A percentile compares a stretch with the other conserved stretches of the same genome.
These are phyloP conservation scores for Scylla paramamosain DNA, from an alignment of 1,140 invertebrate species.

Conservation along the genomic window DNA sequence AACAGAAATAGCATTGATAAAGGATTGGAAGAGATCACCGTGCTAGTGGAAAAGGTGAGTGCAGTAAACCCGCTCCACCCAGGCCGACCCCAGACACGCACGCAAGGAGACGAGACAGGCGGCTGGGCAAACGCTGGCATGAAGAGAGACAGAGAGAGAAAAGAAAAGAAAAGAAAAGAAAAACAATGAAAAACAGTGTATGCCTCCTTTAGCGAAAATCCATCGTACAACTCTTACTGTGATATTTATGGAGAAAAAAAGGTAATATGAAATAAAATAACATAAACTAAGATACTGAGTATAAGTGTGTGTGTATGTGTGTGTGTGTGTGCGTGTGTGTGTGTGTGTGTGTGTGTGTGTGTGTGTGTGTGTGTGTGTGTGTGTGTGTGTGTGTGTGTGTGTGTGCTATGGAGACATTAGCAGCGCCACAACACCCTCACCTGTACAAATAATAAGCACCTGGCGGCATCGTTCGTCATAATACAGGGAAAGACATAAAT, in stretches of 20 bases:
- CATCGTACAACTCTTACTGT: no score
- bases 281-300: no score
- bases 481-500: slow-evolving; percentile 43
- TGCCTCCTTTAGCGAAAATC: no score
- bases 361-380: slow-evolving; percentile 44
- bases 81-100: no score
- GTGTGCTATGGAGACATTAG: slow-evolving; percentile 26
- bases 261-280: neutral
- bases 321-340: slow-evolving; percentile 35
- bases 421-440: slow-evolving; percentile 30
- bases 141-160: neutral
- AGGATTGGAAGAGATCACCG: neutral
- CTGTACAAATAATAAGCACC: slow-evolving; percentile 52
- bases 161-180: neutral
- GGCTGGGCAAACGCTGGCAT: no score
- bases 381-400: slow-evolving; percentile 8
- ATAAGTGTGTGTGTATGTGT: neutral
- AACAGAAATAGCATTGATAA: neutral
- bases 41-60: no score
- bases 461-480: neutral
- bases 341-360: slow-evolving; percentile 38
- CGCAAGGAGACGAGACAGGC: no score
- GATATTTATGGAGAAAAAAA: neutral
- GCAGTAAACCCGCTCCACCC: no score
- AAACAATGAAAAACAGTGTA: neutral